Percentiles rank a stretch among this genome's conserved stretches.
These are phyloP conservation scores for Bujurquina vittata DNA, from an alignment of 2,113 vertebrate genomes.

Conservation along the genomic window DNA sequence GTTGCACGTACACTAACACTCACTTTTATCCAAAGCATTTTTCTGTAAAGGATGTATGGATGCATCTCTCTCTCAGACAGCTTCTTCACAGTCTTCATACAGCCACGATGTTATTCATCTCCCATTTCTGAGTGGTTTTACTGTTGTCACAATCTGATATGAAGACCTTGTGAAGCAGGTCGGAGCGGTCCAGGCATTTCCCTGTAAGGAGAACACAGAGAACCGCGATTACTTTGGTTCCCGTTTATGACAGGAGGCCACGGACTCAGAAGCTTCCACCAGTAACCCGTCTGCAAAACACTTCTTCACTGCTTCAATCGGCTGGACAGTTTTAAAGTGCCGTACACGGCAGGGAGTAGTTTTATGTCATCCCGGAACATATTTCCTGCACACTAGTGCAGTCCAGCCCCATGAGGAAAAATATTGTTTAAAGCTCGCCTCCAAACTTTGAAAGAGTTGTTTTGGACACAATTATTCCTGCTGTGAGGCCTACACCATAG, in stretches of 20 bases:
- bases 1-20: background rate
- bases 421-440: background rate
- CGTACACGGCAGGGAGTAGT: too few relatives aligned
- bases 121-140: slow-evolving; percentile 94
- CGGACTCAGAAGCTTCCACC: too few relatives aligned
- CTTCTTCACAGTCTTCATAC: slow-evolving; percentile 81
- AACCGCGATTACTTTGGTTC: background rate
- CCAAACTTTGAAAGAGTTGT: rapidly evolving
- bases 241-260: too few relatives aligned
- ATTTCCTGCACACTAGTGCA: background rate
- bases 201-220: slow-evolving; percentile 64
- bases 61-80: slow-evolving; percentile 69
- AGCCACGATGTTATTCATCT: slow-evolving; percentile 97
- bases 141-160: slow-evolving; percentile 90
- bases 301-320: too few relatives aligned
- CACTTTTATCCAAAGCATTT: background rate
- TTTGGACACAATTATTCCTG: background rate
- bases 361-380: too few relatives aligned
- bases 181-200: slow-evolving; percentile 95
- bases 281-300: too few relatives aligned
- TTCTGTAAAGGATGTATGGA: slow-evolving; percentile 4
- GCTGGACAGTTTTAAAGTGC: too few relatives aligned
- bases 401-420: background rate
- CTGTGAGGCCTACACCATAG: background rate
- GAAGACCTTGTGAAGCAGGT: slow-evolving; percentile 94